Conservation (phyloP, 30 jellyfish, hydroid and myxozoan species). For the Hydractinia echinata region DNA sequence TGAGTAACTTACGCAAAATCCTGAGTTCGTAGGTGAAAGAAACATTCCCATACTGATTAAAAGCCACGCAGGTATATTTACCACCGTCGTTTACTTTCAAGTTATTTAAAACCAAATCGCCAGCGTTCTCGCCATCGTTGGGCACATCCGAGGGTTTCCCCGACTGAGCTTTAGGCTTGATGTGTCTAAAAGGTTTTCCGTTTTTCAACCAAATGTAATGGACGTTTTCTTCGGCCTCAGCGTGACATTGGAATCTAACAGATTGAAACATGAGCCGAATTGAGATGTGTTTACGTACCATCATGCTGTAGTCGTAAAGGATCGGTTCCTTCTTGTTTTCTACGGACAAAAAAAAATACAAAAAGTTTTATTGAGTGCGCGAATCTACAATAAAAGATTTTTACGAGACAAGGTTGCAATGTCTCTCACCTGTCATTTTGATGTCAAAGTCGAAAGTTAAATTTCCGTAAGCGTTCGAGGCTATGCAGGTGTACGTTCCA, state of each 20-base stretch:
- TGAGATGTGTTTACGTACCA: conserved; percentile 51
- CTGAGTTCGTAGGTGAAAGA: conserved; percentile 70
- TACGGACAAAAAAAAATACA: not conserved
- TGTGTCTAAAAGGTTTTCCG: conserved; percentile 56
- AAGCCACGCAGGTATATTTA: conserved; percentile 83
- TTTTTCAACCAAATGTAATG: conserved; percentile 69
- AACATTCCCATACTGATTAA: conserved; percentile 77
- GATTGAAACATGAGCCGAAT: conserved; percentile 53
- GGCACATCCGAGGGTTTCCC: not conserved
- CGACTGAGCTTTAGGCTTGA: not conserved
- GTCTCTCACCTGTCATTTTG: conserved; percentile 20
- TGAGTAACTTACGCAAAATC: conserved; percentile 27
- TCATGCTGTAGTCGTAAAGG: conserved; percentile 56
- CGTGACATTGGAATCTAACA: conserved; percentile 60
- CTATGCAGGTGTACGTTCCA: conserved; percentile 83
- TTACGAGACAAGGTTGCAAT: not conserved
- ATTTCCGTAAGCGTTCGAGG: conserved; percentile 72
- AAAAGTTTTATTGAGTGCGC: not conserved
- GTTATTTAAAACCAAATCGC: conserved; percentile 19
- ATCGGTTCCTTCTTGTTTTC: conserved; percentile 42
- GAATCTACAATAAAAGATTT: not conserved
- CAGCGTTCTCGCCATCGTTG: not conserved
- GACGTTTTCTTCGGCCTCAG: conserved; percentile 48
- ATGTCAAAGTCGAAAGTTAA: conserved; percentile 60
- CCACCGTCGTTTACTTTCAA: conserved; percentile 53